A percentile compares a stretch with the other conserved stretches of the same genome.
These are phyloP conservation scores for Isotomurus palustris DNA, from an alignment of 2,888 invertebrate species.

Conservation along the genomic window DNA sequence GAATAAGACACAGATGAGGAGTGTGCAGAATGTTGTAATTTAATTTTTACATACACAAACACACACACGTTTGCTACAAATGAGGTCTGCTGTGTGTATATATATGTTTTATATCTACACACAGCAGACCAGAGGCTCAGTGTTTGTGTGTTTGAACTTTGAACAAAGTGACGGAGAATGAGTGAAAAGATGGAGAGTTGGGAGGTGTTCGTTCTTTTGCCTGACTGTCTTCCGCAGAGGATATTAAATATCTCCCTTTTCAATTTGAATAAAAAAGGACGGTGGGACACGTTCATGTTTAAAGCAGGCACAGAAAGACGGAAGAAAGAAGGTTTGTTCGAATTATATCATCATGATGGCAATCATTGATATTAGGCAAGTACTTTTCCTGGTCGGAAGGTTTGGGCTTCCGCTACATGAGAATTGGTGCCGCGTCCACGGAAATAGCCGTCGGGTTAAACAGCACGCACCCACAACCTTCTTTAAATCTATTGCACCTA, in stretches of 20 bases:
- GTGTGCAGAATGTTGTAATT: no score
- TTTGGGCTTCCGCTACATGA: slow-evolving; percentile 44
- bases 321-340: slow-evolving; percentile 26
- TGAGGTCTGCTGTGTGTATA: no score
- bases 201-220: no score
- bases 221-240: slow-evolving; percentile 11
- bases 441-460: slow-evolving; percentile 46
- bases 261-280: slow-evolving; percentile 9
- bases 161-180: no score
- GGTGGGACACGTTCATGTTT: neutral
- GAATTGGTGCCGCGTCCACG: slow-evolving; percentile 45
- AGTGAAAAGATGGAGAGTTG: no score
- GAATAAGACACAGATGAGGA: no score
- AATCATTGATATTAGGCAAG: slow-evolving; percentile 46
- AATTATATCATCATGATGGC: slow-evolving; percentile 46
- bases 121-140: no score
- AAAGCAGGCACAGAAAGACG: slow-evolving; percentile 9
- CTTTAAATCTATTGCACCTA: slow-evolving; percentile 44
- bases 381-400: slow-evolving; percentile 46
- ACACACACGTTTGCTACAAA: no score
- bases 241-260: slow-evolving; percentile 13
- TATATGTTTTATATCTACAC: no score
- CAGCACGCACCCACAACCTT: slow-evolving; percentile 44
- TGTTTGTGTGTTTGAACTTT: no score
- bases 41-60: no score